Evolutionary conservation across 2,888 invertebrate species (phyloP), one percentile per base, ranked within the genome.

Genomic region (Pammene fasciana): DNA sequence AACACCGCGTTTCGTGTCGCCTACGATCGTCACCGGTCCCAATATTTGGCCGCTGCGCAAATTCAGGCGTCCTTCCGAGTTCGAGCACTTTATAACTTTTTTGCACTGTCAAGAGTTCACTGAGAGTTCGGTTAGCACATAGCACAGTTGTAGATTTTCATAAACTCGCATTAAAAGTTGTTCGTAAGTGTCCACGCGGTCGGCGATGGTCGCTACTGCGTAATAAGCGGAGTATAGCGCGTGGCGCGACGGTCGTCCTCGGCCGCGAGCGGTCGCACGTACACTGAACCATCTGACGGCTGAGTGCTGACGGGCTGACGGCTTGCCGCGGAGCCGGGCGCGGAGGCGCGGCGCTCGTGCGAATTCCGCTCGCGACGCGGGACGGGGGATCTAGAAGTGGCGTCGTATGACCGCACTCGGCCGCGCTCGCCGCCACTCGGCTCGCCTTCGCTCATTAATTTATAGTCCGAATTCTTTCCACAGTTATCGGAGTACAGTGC

Each of bases 221-320:
- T 92, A 92, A 88, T 92, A 92, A 90, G 85, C 85, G 80, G 82
- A 79, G 84, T 76, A 78, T 80, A 76, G 79, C 82, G 83, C 82
- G 87, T 77, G 77, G 77, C 82, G 83, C 85, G 79, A 76, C 85
- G 76, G 78, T 81, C 88, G 90, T 88, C 87, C 84, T 86, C 82
- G 79, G 79, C 82, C 85, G 87, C 88, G 86, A 83, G 78, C 89
- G 87, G 86, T 89, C 91, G 87, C 87, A 89, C 88, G 89, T 87
- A 90, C 87, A 92, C 92, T 92, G 89, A 89, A 89, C 84, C 82
- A 72, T 70, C 72, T 65, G 52, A 83, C 83, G 86, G 86, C 86
- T 50, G 52, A 83, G 83, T 86, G 86, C 86, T 50, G 54, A n/a
- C 54, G 34, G 54, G 86, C 88, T 86, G 90, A 88, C 89, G 87